Evolutionary conservation across 2,797 vertebrate species (phyloP).

Genomic region (Acanthurus tractus): DNA sequence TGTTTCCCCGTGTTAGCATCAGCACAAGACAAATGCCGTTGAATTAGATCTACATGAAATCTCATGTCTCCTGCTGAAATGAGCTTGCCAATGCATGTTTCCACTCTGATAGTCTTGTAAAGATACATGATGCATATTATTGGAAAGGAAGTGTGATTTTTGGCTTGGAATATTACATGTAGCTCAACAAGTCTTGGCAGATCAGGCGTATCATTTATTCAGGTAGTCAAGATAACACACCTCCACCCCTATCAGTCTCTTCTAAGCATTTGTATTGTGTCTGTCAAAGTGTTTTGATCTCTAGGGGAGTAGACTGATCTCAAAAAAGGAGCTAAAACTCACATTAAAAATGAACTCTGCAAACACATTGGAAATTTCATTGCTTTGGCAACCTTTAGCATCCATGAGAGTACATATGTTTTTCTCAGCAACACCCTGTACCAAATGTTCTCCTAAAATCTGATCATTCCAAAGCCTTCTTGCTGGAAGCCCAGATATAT

Average conservation of each 20-base stretch:
- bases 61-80: slow-evolving; percentile 28
- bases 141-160: slow-evolving; percentile 5
- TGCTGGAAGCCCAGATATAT: neutral
- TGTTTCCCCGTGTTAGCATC: slow-evolving; percentile 24
- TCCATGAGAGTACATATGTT: neutral
- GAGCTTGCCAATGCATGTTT: slow-evolving; percentile 25
- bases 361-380: slow-evolving; percentile 16
- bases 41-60: slow-evolving; percentile 52
- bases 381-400: slow-evolving; percentile 18
- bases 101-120: slow-evolving; percentile 5
- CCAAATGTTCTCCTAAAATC: neutral
- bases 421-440: slow-evolving; percentile 1
- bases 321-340: slow-evolving; percentile 35
- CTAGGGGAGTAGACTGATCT: slow-evolving; percentile 26
- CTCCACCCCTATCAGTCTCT: slow-evolving; percentile 37
- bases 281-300: slow-evolving; percentile 40
- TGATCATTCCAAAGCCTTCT: neutral
- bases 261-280: slow-evolving; percentile 30
- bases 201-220: slow-evolving; percentile 47
- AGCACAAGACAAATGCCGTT: slow-evolving; percentile 14
- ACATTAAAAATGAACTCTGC: slow-evolving; percentile 40
- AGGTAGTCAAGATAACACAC: slow-evolving; percentile 43
- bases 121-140: slow-evolving; percentile 21
- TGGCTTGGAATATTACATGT: slow-evolving; percentile 17
- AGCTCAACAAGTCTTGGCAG: slow-evolving; percentile 36